Evolutionary conservation across 2,888 invertebrate genomes (phyloP).

Genomic region (Parelbella ahira): DNA sequence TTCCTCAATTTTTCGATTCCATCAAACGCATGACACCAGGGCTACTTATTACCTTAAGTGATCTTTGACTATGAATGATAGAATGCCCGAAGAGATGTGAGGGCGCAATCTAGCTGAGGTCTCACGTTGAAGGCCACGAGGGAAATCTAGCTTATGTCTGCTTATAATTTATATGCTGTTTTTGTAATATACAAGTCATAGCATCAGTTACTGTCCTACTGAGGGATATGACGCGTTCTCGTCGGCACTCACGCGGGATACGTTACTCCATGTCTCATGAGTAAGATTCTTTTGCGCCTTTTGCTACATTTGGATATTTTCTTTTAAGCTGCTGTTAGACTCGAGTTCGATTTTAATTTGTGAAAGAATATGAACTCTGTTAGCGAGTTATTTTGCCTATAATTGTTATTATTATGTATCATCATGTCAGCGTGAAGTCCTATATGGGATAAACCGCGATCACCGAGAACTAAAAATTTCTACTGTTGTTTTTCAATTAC

Average conservation of each 20-base stretch:
- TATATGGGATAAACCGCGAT: too few species aligned
- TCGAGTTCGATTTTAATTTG: too few species aligned
- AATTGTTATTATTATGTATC: too few species aligned
- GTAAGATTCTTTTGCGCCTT: neutral
- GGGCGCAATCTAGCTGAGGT: slow-evolving; percentile 31
- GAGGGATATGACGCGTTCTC: slow-evolving; percentile 11
- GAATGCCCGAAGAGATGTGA: slow-evolving; percentile 14
- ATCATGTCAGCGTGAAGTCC: too few species aligned
- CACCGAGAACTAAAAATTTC: too few species aligned
- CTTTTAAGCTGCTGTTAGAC: too few species aligned
- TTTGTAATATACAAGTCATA: slow-evolving; percentile 24
- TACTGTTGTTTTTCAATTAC: too few species aligned
- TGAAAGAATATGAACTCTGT: too few species aligned
- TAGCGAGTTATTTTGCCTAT: too few species aligned
- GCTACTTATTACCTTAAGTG: neutral
- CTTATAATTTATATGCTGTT: slow-evolving; percentile 36
- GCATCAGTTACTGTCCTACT: slow-evolving; percentile 14
- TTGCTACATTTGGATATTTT: neutral
- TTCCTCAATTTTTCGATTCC: neutral
- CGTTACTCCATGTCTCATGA: slow-evolving; percentile 4
- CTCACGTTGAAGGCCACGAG: slow-evolving; percentile 33
- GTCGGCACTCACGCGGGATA: slow-evolving; percentile 5
- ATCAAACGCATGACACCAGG: neutral
- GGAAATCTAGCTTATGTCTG: slow-evolving; percentile 39
- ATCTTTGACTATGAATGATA: slow-evolving; percentile 18